phyloP scores from a whole-genome alignment of 1,140 invertebrate genomes.

The Drosophila kanapiae region DNA sequence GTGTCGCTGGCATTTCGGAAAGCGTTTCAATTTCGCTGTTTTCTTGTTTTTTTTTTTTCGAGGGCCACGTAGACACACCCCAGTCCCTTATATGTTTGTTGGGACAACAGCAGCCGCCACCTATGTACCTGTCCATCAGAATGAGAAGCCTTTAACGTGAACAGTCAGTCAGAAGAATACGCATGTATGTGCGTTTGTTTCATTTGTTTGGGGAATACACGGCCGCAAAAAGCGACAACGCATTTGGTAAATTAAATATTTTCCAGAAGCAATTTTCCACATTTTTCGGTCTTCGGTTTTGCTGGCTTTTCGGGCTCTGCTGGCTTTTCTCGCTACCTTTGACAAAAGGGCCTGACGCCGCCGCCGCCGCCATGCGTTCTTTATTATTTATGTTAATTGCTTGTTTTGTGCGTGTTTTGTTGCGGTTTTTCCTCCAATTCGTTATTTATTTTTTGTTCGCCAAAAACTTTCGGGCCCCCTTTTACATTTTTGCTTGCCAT shows the following conservation, averaged over 20 bases:
- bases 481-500: conserved; percentile 25
- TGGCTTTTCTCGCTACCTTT: conserved; percentile 8
- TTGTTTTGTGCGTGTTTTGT: conserved; percentile 64
- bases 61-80: conserved; percentile 31
- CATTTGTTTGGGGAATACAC: conserved; percentile 43
- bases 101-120: background rate
- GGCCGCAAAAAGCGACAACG: conserved; percentile 32
- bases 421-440: conserved; percentile 44
- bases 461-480: conserved; percentile 16
- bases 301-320: background rate
- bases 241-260: conserved; percentile 67
- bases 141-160: conserved; percentile 38
- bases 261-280: conserved; percentile 50
- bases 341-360: conserved; percentile 18
- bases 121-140: conserved; percentile 39
- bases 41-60: background rate
- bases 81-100: background rate
- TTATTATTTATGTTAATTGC: conserved; percentile 79
- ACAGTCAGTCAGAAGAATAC: conserved; percentile 22
- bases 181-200: conserved; percentile 36
- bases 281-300: conserved; percentile 40
- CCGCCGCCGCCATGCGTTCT: conserved; percentile 28
- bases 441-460: conserved; percentile 22
- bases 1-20: conserved; percentile 23
- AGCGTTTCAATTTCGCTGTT: conserved; percentile 33